Base-by-base conservation (phyloP, 2,113 vertebrate genomes). In the Zingel zingel region DNA sequence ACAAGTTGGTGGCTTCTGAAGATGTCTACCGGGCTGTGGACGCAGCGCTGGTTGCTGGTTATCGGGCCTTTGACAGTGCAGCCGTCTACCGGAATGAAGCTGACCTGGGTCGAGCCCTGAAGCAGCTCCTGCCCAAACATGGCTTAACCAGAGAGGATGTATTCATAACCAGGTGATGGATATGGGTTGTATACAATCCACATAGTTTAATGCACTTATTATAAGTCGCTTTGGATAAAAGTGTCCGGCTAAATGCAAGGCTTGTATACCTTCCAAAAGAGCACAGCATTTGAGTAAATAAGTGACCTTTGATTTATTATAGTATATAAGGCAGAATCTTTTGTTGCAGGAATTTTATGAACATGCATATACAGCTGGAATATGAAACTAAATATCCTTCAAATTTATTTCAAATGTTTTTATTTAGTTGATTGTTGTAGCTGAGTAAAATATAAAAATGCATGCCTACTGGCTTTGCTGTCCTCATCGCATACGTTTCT, bases 11-110 rank as follows among this genome's bases (percentile, higher is more conserved):
- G 0, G 94, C 88, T 10, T 5, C 80, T 47, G 93, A 96, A 59
- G 81, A 86, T 0, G 88, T 95, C 2, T 69, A 74, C 58, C 68
- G 6, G 61, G 92, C 93, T 1, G 89, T 97, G 71, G 95, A 97
- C 1, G 94, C 95, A 0, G 95, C 96, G 0, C 78, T 97, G 72
- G 88, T 73, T 30, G 91, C 89, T 5, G 96, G 96, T 10, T 97
- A 96, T 67, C 92, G 95, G 18, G 83, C 95, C 18, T 96, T 97
- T 67, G 96, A 97, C 83, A 97, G 94, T 0, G 96, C 96, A 0
- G 86, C 94, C 0, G 96, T 96, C 27, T 97, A 97, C 63, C 76
- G 70, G 25, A 97, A 97, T 33, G 96, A 97, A 72, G 87, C 84
- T 0, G 92, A 96, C 16, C 53, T 97, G 57, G 95, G 96, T 7